Conservation (phyloP, 92 coral and sea anemone species). For the Scolanthus callimorphus region DNA sequence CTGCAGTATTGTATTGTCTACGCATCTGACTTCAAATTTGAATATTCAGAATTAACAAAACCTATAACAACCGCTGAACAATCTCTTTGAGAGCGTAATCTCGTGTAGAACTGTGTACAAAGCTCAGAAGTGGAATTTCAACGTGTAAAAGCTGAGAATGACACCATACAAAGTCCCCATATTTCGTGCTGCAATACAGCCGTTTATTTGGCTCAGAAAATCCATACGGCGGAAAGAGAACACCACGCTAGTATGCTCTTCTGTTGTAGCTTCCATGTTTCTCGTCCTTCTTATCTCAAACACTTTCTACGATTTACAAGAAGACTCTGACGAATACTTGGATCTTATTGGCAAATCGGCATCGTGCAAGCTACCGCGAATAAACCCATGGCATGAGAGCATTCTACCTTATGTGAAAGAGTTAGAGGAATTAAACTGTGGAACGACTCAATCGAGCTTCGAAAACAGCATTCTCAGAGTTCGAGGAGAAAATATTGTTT, state of each 20-base stretch:
- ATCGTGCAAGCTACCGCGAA: slow-evolving; percentile 27
- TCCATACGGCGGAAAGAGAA: not conserved
- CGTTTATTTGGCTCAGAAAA: not conserved
- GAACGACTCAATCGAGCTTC: slow-evolving; percentile 29
- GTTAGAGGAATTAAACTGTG: slow-evolving; percentile 22
- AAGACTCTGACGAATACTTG: slow-evolving; percentile 20
- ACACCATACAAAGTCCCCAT: too few species aligned
- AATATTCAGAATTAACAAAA: too few species aligned
- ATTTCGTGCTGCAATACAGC: not conserved
- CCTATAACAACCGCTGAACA: too few species aligned
- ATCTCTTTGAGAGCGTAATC: too few species aligned
- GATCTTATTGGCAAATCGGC: slow-evolving; percentile 20
- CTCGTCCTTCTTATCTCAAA: not conserved
- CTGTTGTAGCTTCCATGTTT: not conserved
- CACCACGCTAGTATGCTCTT: not conserved
- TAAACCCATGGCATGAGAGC: slow-evolving; percentile 41
- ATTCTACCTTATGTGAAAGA: slow-evolving; percentile 30
- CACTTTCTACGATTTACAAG: not conserved
- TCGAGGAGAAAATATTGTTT: slow-evolving; percentile 40
- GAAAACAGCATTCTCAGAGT: slow-evolving; percentile 40
- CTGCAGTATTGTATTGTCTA: too few species aligned
- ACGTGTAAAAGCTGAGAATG: too few species aligned
- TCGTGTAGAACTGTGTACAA: too few species aligned
- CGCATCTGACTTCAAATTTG: too few species aligned
- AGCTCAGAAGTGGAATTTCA: too few species aligned